Percentiles rank a stretch among this genome's conserved stretches.
Evolutionary conservation across 2,797 vertebrate species (phyloP).

Genomic region (Xiphorhynchus erythropygius): DNA sequence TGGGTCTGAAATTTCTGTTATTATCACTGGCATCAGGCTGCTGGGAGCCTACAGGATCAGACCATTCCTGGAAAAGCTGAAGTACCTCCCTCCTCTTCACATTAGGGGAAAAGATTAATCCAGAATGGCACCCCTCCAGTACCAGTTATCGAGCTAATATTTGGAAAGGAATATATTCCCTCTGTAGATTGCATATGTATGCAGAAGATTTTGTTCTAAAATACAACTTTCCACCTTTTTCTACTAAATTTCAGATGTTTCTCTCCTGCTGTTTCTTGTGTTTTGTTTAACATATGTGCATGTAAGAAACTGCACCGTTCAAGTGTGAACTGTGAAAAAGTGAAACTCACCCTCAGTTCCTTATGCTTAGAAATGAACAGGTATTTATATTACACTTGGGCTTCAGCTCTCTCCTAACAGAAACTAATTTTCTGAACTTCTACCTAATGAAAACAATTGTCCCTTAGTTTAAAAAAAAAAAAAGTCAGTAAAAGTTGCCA

Average conservation of each 20-base stretch:
- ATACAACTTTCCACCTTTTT: background rate
- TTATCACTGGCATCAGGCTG: background rate
- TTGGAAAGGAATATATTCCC: background rate
- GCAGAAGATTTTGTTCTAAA: background rate
- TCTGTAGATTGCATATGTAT: background rate
- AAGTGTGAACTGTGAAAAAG: background rate
- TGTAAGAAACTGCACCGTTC: background rate
- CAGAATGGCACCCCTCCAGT: background rate
- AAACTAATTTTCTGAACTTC: background rate
- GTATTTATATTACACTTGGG: background rate
- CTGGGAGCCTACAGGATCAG: slow-evolving; percentile 10
- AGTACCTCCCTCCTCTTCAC: background rate
- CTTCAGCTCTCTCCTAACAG: background rate
- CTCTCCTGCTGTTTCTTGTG: background rate
- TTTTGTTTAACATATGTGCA: background rate
- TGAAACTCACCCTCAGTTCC: background rate
- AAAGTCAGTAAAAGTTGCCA: background rate
- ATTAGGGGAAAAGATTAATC: background rate
- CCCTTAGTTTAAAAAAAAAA: background rate
- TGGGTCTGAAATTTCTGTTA: background rate
- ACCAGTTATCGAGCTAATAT: background rate
- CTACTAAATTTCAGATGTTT: background rate
- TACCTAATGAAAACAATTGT: background rate
- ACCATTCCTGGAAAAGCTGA: slow-evolving; percentile 4
- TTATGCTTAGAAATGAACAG: background rate